Evolutionary conservation across 1,140 invertebrate genomes (phyloP).

Genomic region (Drosophila lowei): DNA sequence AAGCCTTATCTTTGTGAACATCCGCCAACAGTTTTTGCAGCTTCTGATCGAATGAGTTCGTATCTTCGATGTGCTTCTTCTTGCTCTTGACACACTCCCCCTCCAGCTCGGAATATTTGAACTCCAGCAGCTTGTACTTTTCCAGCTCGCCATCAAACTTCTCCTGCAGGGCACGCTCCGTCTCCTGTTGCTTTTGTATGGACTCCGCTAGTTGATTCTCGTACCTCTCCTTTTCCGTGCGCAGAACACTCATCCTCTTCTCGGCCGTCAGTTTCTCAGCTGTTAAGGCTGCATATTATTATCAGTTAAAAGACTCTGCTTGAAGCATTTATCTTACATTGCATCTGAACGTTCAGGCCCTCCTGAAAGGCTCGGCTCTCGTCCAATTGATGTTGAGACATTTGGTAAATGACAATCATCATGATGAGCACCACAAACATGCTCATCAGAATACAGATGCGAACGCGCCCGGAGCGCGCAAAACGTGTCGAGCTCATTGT

Average conservation of each 20-base stretch:
- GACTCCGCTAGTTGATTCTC: conserved; percentile 83
- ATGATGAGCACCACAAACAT: conserved; percentile 83
- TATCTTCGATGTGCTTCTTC: conserved; percentile 68
- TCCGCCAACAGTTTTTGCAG: conserved; percentile 60
- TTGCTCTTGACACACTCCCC: conserved; percentile 62
- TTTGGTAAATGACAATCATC: conserved; percentile 84
- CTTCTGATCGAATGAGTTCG: conserved; percentile 64
- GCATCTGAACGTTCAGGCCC: conserved; percentile 83
- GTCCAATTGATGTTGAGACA: conserved; percentile 84
- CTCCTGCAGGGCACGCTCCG: conserved; percentile 76
- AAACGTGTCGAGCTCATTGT: conserved; percentile 84
- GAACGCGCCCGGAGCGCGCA: conserved; percentile 84
- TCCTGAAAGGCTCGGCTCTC: conserved; percentile 84
- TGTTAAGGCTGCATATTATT: conserved; percentile 51
- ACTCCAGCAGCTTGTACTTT: conserved; percentile 83
- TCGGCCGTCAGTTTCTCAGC: conserved; percentile 84
- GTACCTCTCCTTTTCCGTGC: conserved; percentile 60
- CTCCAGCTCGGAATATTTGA: conserved; percentile 61
- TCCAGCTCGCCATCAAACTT: conserved; percentile 83
- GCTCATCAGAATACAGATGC: conserved; percentile 83
- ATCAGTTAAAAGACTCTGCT: not conserved
- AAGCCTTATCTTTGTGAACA: conserved; percentile 58
- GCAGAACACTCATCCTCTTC: conserved; percentile 80
- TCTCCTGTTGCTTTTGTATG: conserved; percentile 82
- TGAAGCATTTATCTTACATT: conserved; percentile 77